Evolutionary conservation across 2,888 invertebrate species (phyloP), one percentile per base, ranked within the genome.

Genomic region (Tetragonula carbonaria): DNA sequence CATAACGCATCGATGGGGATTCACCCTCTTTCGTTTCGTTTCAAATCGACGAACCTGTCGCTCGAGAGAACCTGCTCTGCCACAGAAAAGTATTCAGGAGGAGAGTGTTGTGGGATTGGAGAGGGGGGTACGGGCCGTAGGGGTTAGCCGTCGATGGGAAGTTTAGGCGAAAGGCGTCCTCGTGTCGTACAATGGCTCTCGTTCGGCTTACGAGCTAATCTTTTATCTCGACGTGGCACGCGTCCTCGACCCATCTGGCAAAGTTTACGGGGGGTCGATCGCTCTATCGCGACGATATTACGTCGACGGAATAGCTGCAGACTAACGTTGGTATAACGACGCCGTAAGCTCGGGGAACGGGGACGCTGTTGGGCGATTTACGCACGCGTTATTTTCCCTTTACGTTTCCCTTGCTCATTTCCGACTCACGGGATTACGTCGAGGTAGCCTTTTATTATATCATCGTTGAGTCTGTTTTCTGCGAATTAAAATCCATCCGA

Each of bases 201-300:
- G 86, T 83, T 86, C 82, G 72, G 88, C 88, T 90, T 85, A 89
- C 91, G 90, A 91, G 89, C 82, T 90, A 94, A 93, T 94, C 92
- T 93, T 93, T 94, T 93, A 94, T 93, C 92, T 91, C 91, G 91
- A 91, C 90, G 92, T 89, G 93, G 93, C 94, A 94, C 94, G 94
- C 93, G 93, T 90, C 93, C 89, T 87, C 91, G 91, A 90, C 93
- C 91, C 94, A 94, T 94, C 94, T 94, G 94, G 91, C 92, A 86
- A 77, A 81, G 87, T 89, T 91, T 84, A 89, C 90, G 87, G 92
- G 93, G 93, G 93, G 93, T 92, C 93, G 91, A 94, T 94, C 94
- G 93, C 92, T 93, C 93, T 92, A 92, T 77, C 81, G 70, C 53
- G 72, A 77, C 67, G 80, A 78, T 82, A 87, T 87, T 88, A 85